A percentile compares a stretch with the other conserved stretches of the same genome.
These are phyloP conservation scores for Helarctos malayanus DNA, from an alignment of 2,797 vertebrate species.

Conservation along the genomic window DNA sequence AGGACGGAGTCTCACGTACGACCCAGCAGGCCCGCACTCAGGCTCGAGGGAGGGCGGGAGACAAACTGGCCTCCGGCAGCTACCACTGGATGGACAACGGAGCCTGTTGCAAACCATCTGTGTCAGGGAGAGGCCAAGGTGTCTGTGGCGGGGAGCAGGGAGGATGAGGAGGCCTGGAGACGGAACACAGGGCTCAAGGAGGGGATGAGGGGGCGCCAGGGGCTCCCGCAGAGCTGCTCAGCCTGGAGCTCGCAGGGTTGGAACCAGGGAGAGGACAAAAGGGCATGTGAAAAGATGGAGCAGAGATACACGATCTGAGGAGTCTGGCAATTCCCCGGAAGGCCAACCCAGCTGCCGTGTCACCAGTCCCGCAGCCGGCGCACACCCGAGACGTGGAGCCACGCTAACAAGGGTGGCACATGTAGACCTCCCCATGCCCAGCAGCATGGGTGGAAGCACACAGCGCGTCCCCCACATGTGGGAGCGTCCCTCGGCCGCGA, in stretches of 20 bases:
- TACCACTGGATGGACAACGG: fast-evolving
- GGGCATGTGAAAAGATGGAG: not conserved
- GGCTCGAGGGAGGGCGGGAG: not conserved
- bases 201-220: not conserved
- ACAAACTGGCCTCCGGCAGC: not conserved
- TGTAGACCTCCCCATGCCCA: too few relatives aligned
- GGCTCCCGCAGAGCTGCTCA: not conserved
- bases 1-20: fast-evolving
- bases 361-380: not conserved
- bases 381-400: fast-evolving
- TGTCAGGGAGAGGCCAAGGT: not conserved
- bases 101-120: not conserved
- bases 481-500: not conserved
- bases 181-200: not conserved
- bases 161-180: not conserved
- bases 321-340: not conserved
- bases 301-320: not conserved
- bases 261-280: not conserved
- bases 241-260: not conserved
- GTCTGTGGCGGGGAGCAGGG: fast-evolving
- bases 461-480: fast-evolving
- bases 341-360: not conserved
- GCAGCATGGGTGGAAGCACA: too few relatives aligned
- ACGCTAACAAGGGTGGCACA: fast-evolving
- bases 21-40: not conserved